These are phyloP conservation scores for Camponotus floridanus DNA, from an alignment of 1,140 invertebrate genomes.

Conservation along the genomic window DNA sequence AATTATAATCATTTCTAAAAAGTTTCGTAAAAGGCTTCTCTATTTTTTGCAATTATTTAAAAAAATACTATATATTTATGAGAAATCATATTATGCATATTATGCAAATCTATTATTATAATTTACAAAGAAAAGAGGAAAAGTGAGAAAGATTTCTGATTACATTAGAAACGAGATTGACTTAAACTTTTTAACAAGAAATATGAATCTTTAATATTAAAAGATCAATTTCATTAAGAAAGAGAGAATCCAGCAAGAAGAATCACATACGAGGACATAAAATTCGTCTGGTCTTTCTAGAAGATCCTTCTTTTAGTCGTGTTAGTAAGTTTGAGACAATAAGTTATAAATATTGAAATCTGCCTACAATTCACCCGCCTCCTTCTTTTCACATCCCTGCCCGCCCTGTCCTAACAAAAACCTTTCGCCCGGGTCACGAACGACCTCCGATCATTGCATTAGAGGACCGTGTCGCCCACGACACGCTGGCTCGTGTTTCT, in stretches of 20 bases:
- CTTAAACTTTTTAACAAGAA: not conserved
- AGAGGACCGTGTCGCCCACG: slow-evolving; percentile 83
- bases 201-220: not conserved
- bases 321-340: slow-evolving; percentile 81
- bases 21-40: not conserved
- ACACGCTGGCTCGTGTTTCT: slow-evolving; percentile 76
- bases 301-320: slow-evolving; percentile 30
- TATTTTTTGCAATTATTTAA: not conserved
- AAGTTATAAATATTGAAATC: slow-evolving; percentile 85
- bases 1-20: not conserved
- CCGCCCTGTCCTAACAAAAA: slow-evolving; percentile 60
- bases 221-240: not conserved
- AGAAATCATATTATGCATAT: not conserved
- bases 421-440: slow-evolving; percentile 55
- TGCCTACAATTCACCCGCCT: slow-evolving; percentile 65
- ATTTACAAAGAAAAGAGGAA: not conserved
- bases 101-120: not conserved
- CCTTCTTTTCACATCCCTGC: slow-evolving; percentile 65
- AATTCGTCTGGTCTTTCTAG: slow-evolving; percentile 49
- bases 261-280: slow-evolving; percentile 2
- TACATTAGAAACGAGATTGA: not conserved
- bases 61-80: not conserved
- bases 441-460: slow-evolving; percentile 72
- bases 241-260: not conserved
- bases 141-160: not conserved